Base-by-base conservation (phyloP, 1,140 invertebrate genomes). In the Cherax quadricarinatus region DNA sequence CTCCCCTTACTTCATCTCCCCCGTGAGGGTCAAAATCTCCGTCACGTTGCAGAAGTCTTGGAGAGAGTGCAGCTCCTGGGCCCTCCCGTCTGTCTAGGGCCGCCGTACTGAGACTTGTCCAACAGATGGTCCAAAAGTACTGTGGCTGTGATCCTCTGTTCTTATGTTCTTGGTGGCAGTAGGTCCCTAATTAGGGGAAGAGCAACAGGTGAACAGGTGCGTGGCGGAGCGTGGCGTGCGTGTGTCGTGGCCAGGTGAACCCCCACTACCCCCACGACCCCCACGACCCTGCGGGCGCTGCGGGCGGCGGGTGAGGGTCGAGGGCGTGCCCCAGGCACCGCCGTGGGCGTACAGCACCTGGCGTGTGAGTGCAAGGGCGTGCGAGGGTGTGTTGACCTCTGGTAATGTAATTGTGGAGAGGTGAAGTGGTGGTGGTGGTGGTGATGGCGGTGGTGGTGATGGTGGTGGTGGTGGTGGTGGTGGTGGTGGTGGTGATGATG, bases 151-250 rank as follows among this genome's bases (percentile, higher is more conserved):
- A 1, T 2, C 30, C 30, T 41, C 30, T 41, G 2, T 41, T 41
- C 30, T 41, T 41, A 41, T 41, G 30, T 41, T 41, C 30, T 41
- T 51, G 81, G 12, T 60, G 18, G 83, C 41, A 70, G 83, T 24
- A 62, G 60, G 21, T 9, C 83, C 83, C 24, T 85, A 85, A 85
- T 85, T 85, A 85, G 83, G 83, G 62, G 3, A 85, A 70, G 48
- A 62, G 83, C 83, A 85, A 85, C 83, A 85, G 83, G 30, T 85
- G 83, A 85, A 70, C 60, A 66, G 83, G 83, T 70, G 83, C 41
- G n/a, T 70, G 60, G 60, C 48, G 60, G 83, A 85, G 83, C 83
- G 83, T 85, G 83, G 83, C 83, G 83, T 85, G 83, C 83, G 83
- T 85, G 83, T 85, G 83, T 85, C 83, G 83, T 85, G 53, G 83